Percentiles rank a stretch among this genome's conserved stretches.
These are phyloP conservation scores for Limanda limanda DNA, from an alignment of 2,113 vertebrate species.

Conservation along the genomic window DNA sequence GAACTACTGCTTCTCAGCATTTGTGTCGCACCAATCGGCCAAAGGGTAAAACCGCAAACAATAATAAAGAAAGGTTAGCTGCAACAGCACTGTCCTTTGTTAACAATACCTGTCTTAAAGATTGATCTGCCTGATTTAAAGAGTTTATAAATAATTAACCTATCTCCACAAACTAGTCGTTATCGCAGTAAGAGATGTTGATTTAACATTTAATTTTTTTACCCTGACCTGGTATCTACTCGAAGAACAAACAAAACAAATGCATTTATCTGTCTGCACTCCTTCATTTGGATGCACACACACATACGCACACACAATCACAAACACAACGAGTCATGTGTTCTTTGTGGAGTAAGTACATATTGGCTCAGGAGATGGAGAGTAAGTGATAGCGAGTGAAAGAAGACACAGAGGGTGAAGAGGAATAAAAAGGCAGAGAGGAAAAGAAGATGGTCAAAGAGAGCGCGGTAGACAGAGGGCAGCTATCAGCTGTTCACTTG, in stretches of 20 bases:
- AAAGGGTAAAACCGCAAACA: not conserved
- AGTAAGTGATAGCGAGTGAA: conserved; percentile 40
- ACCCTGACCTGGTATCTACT: conserved; percentile 1
- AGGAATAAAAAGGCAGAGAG: conserved; percentile 70
- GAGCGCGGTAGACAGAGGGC: conserved; percentile 84
- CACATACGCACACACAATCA: not conserved
- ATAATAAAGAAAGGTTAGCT: conserved; percentile 11
- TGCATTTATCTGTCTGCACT: not conserved
- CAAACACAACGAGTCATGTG: conserved; percentile 62
- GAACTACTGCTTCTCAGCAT: not conserved
- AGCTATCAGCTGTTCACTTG: conserved; percentile 98
- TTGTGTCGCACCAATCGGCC: not conserved
- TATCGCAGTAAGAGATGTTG: not conserved
- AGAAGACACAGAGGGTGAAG: conserved; percentile 60
- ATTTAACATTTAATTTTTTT: not conserved
- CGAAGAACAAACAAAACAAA: not conserved
- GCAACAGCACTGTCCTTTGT: not conserved
- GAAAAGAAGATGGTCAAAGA: conserved; percentile 27
- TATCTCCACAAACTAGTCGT: not conserved
- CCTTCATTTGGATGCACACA: conserved; percentile 1
- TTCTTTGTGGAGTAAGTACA: conserved; percentile 31
- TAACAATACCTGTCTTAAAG: not conserved
- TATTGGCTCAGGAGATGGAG: conserved; percentile 34
- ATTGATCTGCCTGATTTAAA: conserved; percentile 14
- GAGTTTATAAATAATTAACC: not conserved